phyloP scores from a whole-genome alignment of 2,113 vertebrate species.

The Protobothrops mucrosquamatus region DNA sequence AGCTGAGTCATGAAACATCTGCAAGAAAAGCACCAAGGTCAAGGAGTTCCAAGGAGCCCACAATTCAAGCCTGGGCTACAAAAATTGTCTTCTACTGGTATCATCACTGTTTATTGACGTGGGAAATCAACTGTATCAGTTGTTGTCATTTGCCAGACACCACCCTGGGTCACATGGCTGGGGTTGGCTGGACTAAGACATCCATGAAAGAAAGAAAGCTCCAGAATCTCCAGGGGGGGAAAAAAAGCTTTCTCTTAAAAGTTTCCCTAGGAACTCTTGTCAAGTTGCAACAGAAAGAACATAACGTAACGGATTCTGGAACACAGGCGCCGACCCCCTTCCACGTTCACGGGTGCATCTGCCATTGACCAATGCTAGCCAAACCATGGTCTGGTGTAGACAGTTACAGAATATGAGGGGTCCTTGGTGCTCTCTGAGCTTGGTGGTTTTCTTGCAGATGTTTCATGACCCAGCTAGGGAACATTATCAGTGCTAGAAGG shows the following conservation, averaged over 20 bases:
- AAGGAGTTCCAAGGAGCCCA: too few species aligned
- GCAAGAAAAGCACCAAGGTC: background rate
- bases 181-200: background rate
- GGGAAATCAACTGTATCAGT: background rate
- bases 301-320: background rate
- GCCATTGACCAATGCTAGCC: background rate
- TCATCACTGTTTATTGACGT: background rate
- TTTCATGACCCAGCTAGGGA: too few species aligned
- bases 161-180: background rate
- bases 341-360: background rate
- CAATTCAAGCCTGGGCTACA: too few species aligned
- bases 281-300: background rate
- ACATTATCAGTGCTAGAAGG: too few species aligned
- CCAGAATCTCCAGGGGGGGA: too few species aligned
- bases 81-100: too few species aligned
- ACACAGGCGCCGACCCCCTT: background rate
- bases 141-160: background rate
- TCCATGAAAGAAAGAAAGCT: background rate
- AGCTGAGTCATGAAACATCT: background rate
- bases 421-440: too few species aligned
- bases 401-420: background rate
- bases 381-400: background rate
- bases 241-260: background rate
- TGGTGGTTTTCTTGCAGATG: too few species aligned
- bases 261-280: background rate